Conservation (phyloP, 2,113 vertebrate genomes). For the Notarius quadriscutis region DNA sequence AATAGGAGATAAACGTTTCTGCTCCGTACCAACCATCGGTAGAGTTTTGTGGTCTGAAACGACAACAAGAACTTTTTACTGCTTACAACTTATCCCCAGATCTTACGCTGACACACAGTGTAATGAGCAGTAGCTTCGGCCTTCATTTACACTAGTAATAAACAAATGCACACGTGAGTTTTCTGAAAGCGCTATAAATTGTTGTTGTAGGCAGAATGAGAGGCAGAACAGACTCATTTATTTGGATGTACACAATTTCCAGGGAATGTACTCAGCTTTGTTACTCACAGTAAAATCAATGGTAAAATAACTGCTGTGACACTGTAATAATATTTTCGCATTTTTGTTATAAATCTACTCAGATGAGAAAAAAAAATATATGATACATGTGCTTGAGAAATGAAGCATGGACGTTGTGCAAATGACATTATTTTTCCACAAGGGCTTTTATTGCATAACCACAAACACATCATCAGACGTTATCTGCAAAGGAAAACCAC, state of each 20-base stretch:
- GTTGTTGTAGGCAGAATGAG: not conserved
- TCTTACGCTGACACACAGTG: not conserved
- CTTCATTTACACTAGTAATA: not conserved
- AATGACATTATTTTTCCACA: not conserved
- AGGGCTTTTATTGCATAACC: slow-evolving; percentile 24
- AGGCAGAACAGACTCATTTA: slow-evolving; percentile 24
- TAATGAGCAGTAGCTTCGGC: not conserved
- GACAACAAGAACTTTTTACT: not conserved
- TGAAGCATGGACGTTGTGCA: not conserved
- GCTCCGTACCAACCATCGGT: slow-evolving; percentile 19
- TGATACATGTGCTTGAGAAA: not conserved
- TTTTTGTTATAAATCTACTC: not conserved
- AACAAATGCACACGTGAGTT: not conserved
- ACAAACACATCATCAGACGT: not conserved
- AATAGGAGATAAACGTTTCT: slow-evolving; percentile 49
- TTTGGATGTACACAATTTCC: slow-evolving; percentile 26
- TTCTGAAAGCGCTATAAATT: not conserved
- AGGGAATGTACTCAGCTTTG: not conserved
- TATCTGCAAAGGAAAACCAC: slow-evolving; percentile 5
- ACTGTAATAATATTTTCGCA: not conserved
- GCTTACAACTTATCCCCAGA: not conserved
- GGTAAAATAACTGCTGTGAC: too few relatives aligned
- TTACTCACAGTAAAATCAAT: not conserved
- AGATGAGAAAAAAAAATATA: not conserved
- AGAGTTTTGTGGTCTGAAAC: slow-evolving; percentile 5